These are phyloP conservation scores for Drosophila tropicalis DNA, from an alignment of 1,140 invertebrate genomes.

Conservation along the genomic window DNA sequence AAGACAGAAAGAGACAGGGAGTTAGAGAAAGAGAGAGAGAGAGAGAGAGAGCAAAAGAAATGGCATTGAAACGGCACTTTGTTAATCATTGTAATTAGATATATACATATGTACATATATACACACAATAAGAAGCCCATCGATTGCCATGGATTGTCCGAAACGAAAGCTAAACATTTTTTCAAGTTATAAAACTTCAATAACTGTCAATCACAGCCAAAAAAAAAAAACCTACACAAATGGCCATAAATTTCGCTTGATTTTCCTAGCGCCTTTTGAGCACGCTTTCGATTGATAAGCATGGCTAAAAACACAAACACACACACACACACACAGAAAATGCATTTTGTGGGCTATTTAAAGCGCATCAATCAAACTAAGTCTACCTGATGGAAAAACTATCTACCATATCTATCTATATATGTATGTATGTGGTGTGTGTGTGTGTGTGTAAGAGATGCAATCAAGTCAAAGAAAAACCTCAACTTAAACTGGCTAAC, in stretches of 20 bases:
- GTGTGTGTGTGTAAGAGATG: conserved; percentile 29
- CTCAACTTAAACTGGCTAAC: conserved; percentile 33
- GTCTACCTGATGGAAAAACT: conserved; percentile 24
- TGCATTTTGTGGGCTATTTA: conserved; percentile 58
- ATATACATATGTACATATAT: conserved; percentile 53
- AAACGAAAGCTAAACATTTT: neutral
- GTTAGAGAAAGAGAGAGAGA: conserved; percentile 15
- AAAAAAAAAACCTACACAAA: conserved; percentile 15
- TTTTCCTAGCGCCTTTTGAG: conserved; percentile 22
- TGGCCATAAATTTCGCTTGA: conserved; percentile 47
- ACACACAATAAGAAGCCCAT: conserved; percentile 29
- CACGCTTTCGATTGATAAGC: conserved; percentile 69
- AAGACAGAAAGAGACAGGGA: conserved; percentile 9
- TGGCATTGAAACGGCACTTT: conserved; percentile 66
- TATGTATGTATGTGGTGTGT: neutral
- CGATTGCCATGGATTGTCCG: neutral
- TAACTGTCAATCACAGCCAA: conserved; percentile 49
- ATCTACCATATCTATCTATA: neutral
- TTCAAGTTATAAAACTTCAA: conserved; percentile 8
- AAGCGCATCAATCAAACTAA: conserved; percentile 71
- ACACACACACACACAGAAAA: conserved; percentile 21
- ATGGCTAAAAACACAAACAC: conserved; percentile 27
- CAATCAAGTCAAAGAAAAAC: conserved; percentile 67
- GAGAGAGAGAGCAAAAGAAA: conserved; percentile 27
- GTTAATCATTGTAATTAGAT: conserved; percentile 72